A percentile compares a stretch with the other conserved stretches of the same genome.
Evolutionary conservation across 2,888 invertebrate genomes (phyloP).

Genomic region (Stegophylla sp.): DNA sequence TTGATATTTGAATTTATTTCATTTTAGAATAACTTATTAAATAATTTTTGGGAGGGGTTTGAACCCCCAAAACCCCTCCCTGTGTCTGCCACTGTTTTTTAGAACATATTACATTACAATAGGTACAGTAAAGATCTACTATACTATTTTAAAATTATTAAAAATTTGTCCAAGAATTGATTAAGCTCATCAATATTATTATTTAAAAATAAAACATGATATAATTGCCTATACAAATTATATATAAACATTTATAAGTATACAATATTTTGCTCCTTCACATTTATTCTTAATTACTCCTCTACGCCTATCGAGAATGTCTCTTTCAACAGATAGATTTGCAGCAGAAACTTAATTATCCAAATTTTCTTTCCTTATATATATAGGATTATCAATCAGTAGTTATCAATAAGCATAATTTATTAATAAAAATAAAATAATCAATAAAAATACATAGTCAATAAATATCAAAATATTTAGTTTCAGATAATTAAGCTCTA

Average conservation of each 20-base stretch:
- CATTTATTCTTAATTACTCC: slow-evolving; percentile 52
- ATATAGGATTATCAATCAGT: too few relatives aligned
- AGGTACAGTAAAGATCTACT: too few relatives aligned
- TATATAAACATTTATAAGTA: slow-evolving; percentile 8
- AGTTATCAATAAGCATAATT: background rate
- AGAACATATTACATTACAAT: too few relatives aligned
- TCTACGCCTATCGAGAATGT: slow-evolving; percentile 58
- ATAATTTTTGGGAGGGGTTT: too few relatives aligned
- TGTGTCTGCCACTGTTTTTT: too few relatives aligned
- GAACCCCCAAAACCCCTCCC: too few relatives aligned
- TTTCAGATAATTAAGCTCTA: slow-evolving; percentile 52
- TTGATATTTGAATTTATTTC: too few relatives aligned
- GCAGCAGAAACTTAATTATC: slow-evolving; percentile 55
- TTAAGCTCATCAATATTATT: slow-evolving; percentile 52
- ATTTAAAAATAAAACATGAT: slow-evolving; percentile 47
- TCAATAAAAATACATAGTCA: background rate
- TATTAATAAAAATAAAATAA: slow-evolving; percentile 9
- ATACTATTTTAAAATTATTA: background rate
- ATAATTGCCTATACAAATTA: slow-evolving; percentile 14
- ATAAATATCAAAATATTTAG: slow-evolving; percentile 12
- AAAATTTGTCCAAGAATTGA: slow-evolving; percentile 40
- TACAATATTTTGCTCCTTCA: slow-evolving; percentile 56
- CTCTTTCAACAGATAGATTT: slow-evolving; percentile 54
- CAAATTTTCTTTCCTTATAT: slow-evolving; percentile 13
- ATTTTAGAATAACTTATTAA: too few relatives aligned